phyloP scores from a whole-genome alignment of 2,113 vertebrate genomes.

The Hydrochoerus hydrochaeris region DNA sequence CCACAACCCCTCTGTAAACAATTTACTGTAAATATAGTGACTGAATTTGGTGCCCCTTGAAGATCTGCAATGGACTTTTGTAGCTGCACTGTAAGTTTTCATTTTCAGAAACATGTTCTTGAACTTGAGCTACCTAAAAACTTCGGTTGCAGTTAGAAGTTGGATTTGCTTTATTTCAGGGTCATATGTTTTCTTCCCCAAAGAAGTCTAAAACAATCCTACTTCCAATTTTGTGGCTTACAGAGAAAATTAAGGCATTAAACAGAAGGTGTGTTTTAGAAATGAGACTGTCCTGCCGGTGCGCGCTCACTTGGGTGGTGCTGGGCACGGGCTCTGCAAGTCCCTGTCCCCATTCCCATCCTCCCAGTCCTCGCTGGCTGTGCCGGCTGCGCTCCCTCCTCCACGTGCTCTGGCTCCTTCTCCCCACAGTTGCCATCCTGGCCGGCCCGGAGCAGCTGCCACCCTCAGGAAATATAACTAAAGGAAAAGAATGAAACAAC shows the following conservation, averaged over 20 bases:
- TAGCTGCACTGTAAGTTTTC: not conserved
- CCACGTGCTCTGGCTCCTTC: too few species aligned
- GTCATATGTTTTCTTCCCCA: not conserved
- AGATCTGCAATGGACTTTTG: not conserved
- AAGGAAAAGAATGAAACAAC: too few species aligned
- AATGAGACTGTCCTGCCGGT: too few species aligned
- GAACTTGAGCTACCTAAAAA: not conserved
- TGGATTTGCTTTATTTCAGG: not conserved
- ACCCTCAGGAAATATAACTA: too few species aligned
- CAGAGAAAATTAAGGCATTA: not conserved
- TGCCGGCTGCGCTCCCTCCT: too few species aligned
- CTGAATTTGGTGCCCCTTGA: not conserved
- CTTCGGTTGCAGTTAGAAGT: not conserved
- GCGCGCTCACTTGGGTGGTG: too few species aligned
- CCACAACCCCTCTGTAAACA: not conserved
- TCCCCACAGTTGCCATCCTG: too few species aligned
- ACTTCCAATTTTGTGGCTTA: not conserved
- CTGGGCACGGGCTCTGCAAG: too few species aligned
- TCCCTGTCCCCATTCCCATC: too few species aligned
- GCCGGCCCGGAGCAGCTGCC: too few species aligned
- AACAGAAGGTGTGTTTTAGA: not conserved
- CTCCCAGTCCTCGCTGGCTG: too few species aligned
- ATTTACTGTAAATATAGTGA: not conserved
- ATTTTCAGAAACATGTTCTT: not conserved
- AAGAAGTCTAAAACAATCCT: not conserved